Percentiles rank a stretch among this genome's conserved stretches.
These are phyloP conservation scores for Schizopygopsis pylzovi DNA, from an alignment of 2,797 vertebrate genomes.

Conservation along the genomic window DNA sequence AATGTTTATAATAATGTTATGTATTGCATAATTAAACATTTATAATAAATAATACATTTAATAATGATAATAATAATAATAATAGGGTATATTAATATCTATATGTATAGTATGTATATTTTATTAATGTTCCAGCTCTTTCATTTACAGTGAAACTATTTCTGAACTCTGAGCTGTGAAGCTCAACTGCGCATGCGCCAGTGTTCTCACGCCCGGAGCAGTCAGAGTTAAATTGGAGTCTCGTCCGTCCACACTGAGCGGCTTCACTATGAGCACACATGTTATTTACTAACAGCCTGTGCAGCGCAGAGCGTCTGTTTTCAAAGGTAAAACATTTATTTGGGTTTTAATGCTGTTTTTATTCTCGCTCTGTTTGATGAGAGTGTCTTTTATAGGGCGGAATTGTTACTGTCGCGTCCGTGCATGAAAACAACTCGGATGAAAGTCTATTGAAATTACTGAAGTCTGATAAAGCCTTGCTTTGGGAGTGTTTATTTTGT, in stretches of 20 bases:
- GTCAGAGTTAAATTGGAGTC: background rate
- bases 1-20: background rate
- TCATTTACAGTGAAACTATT: background rate
- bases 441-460: background rate
- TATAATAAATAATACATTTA: background rate
- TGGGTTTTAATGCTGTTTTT: too few species aligned
- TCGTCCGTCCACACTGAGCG: background rate
- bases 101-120: background rate
- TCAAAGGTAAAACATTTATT: conserved; percentile 40
- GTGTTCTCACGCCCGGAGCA: background rate
- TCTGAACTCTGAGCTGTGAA: background rate
- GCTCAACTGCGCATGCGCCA: background rate
- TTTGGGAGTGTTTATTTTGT: background rate
- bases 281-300: conserved; percentile 37
- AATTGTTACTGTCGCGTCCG: background rate
- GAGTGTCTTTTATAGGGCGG: background rate
- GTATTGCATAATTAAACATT: background rate
- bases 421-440: background rate
- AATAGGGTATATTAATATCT: background rate
- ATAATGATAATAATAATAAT: background rate
- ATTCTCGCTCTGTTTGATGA: background rate
- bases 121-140: background rate
- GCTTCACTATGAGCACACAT: conserved; percentile 56
- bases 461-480: background rate
- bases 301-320: conserved; percentile 37